Conservation (phyloP, 2,113 vertebrate genomes). For the Anseranas semipalmata region DNA sequence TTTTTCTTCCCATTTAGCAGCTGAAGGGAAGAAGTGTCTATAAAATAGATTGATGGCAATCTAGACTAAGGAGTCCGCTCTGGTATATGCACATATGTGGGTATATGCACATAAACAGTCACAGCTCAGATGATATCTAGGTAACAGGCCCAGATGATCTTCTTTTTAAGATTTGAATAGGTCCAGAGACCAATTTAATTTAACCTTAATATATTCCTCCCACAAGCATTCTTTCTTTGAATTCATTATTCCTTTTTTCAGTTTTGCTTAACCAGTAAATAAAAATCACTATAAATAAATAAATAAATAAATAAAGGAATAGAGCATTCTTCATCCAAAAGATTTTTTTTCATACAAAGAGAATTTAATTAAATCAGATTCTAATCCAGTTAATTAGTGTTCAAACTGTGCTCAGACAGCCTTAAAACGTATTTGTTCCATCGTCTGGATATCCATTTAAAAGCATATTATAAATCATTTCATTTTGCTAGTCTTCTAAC, state of each 20-base stretch:
- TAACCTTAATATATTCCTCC: neutral
- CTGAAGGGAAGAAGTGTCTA: neutral
- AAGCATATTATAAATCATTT: constrained; percentile 50
- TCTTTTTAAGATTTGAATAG: neutral
- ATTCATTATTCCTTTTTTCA: neutral
- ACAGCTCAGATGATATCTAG: neutral
- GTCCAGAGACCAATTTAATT: constrained; percentile 11
- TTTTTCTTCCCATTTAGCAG: neutral
- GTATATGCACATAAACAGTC: neutral
- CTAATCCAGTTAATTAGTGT: constrained; percentile 41
- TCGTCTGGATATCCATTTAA: constrained; percentile 33
- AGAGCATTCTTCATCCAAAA: neutral
- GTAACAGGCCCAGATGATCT: neutral
- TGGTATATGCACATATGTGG: neutral
- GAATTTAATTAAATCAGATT: constrained; percentile 48
- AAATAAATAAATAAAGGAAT: neutral
- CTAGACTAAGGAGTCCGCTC: neutral
- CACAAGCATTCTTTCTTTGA: neutral
- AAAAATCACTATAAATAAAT: neutral
- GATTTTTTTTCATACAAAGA: neutral
- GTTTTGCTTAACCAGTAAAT: constrained; percentile 2
- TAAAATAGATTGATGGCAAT: neutral
- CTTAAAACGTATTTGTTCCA: constrained; percentile 35
- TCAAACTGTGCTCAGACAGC: constrained; percentile 15
- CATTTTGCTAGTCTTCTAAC: constrained; percentile 41